Base-by-base conservation (phyloP, 2,888 invertebrate genomes). In the Spodoptera littoralis region DNA sequence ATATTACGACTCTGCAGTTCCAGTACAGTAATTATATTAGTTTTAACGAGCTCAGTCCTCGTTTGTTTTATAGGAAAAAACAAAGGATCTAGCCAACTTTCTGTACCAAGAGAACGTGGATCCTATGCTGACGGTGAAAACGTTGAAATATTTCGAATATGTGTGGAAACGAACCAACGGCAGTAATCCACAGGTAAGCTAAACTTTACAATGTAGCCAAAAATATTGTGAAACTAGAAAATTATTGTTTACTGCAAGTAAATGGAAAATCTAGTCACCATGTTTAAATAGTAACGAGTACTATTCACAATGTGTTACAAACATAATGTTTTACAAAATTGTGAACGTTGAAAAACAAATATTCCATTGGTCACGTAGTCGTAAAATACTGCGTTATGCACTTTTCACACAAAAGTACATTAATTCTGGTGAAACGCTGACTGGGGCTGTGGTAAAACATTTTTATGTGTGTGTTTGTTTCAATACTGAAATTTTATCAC, bases 101-200 rank as follows among this genome's bases (percentile, higher is more conserved):
- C 80, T 94, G 71, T 93, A 92, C 72, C 91, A 93, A 77, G 84
- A 90, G 80, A 93, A 93, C 63, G 93, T 94, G 49, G 92, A 94
- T 71, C 90, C 91, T 0, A 78, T 81, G 48, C 84, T 94, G 12
- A 91, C 90, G 11, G 82, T 82, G 54, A 93, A 91, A 86, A 91
- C 95, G 36, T 74, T 93, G 78, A 92, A 91, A 76, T 95, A 95
- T 84, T 94, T 95, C 61, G 94, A 95, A 80, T 95, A 95, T 76
- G 91, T 93, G 47, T 95, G 95, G 95, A 94, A 93, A 71, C 88
- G 95, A 75, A 95, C 95, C 2, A 92, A 92, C 58, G 95, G 95
- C 9, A 92, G 93, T 73, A 90, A 94, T 66, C 91, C 94, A 12
- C 95, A 95, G 85, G 93, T 92, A 69, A 73, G 84, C 85, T 65